Evolutionary conservation across 2,797 vertebrate genomes (phyloP), one percentile per base, ranked within the genome.

Genomic region (Florisuga fusca): DNA sequence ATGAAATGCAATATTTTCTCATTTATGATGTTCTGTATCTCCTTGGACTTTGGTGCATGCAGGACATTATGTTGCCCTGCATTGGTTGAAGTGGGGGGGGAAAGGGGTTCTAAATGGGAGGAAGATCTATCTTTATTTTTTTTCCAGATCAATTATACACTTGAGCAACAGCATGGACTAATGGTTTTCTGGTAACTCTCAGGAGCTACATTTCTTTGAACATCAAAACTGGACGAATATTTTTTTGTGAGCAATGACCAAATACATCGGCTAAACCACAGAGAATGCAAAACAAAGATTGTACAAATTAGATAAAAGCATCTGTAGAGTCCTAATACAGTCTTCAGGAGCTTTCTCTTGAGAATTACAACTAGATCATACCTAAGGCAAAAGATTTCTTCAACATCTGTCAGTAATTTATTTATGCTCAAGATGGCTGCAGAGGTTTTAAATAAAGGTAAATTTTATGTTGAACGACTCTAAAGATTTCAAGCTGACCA

Each of bases 41-140:
- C 38, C 38, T 36, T 29, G 33, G 25, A 36, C 11, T 48, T 78
- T 15, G 53, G 7, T n/a, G 29, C 7, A 12, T 10, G 21, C n/a
- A 55, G 38, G 4, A 66, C 14, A 31, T 8, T 23, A 10, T 7
- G 3, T 0, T n/a, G 18, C 27, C 12, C 13, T 25, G 29, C 6
- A 22, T 10, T n/a, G 26, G 6, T 14, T 72, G 22, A n/a, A 26
- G 7, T 2, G 1, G 22, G 18, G 9, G 8, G 2, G 13, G 18
- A 48, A 7, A 1, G 6, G 7, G 1, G 3, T 6, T 71, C 22
- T 41, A 61, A 74, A 41, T 8, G 4, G 38, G 7, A 80, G 12
- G 14, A 66, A 2, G 6, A 9, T 5, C 25, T 21, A 26, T 16
- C 2, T 6, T 20, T 31, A 50, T 25, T 54, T 54, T 55, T n/a